phyloP scores from a whole-genome alignment of 1,140 invertebrate species.

The Drosophila pseudoananassae region DNA sequence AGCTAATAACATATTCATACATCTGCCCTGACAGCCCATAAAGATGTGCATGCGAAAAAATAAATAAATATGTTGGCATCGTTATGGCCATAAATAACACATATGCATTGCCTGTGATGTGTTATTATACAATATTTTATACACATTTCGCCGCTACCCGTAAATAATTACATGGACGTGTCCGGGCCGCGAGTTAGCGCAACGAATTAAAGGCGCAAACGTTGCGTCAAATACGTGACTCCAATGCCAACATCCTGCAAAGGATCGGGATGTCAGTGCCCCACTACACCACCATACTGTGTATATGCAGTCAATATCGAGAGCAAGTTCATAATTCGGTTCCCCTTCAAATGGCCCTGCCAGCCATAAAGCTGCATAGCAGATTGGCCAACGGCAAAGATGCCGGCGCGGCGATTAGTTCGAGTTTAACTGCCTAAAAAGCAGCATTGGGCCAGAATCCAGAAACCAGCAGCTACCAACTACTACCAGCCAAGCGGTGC shows the following conservation, averaged over 20 bases:
- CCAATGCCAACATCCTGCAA: conserved; percentile 59
- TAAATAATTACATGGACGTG: conserved; percentile 80
- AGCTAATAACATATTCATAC: conserved; percentile 71
- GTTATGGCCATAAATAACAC: conserved; percentile 72
- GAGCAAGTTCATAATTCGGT: conserved; percentile 73
- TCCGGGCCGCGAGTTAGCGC: conserved; percentile 53
- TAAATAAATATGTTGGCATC: conserved; percentile 63
- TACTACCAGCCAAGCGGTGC: conserved; percentile 51
- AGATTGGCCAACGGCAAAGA: conserved; percentile 53
- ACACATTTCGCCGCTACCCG: conserved; percentile 60
- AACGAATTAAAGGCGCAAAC: conserved; percentile 78
- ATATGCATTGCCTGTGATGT: conserved; percentile 67
- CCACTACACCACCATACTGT: conserved; percentile 5
- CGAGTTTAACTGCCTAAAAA: conserved; percentile 73
- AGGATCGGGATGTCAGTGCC: conserved; percentile 6
- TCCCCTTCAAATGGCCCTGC: conserved; percentile 60
- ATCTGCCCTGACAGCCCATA: conserved; percentile 35
- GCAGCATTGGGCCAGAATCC: conserved; percentile 19
- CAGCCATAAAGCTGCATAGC: conserved; percentile 78
- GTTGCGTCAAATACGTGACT: conserved; percentile 81
- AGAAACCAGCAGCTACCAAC: conserved; percentile 24
- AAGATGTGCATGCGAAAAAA: conserved; percentile 39
- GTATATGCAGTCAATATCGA: conserved; percentile 61
- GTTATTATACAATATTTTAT: conserved; percentile 75
- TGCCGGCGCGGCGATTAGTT: conserved; percentile 73